Base-by-base conservation (phyloP, 2,797 vertebrate species). In the Arctocebus calabarensis region DNA sequence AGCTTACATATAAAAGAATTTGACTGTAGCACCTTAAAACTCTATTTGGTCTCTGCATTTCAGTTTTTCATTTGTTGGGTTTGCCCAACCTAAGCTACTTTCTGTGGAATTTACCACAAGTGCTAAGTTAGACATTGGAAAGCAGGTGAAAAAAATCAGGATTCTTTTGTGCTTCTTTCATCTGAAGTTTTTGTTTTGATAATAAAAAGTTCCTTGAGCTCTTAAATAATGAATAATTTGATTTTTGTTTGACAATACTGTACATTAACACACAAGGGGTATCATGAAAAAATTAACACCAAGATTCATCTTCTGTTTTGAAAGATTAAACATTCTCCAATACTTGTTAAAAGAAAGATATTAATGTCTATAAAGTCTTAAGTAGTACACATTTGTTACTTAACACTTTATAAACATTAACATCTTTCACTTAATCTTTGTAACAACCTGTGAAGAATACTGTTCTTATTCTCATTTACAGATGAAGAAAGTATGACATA, bases 161-260 rank as follows among this genome's bases (percentile, higher is more conserved):
- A 88, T 74, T 3, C 25, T 92, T 81, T 88, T 86, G 2, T 87
- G 45, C 43, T 93, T 27, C 70, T 23, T 93, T 40, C 19, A 74
- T 84, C 66, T 94, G 84, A 89, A 75, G 32, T 61, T 92, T 89
- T 94, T 59, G 52, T 59, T 91, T 74, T 91, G 73, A 37, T 62
- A 43, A 29, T 93, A 68, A 83, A 92, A 92, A 93, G 62, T 93
- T 22, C 12, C 27, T 19, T 92, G 59, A 83, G 61, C 19, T 92
- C 57, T 81, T 86, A 59, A 25, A 13, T 73, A 77, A 7, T 87
- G 52, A 20, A 20, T 87, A 64, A 74, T 93, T 91, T 91, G 37
- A 10, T 74, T 94, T 94, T 27, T 59, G 3, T 78, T 12, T 82
- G 32, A 45, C 11, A 89, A 1, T 70, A 52, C 27, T 88, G 40